Evolutionary conservation across 2,797 vertebrate genomes (phyloP), one percentile per base, ranked within the genome.

Genomic region (Vireo griseus): DNA sequence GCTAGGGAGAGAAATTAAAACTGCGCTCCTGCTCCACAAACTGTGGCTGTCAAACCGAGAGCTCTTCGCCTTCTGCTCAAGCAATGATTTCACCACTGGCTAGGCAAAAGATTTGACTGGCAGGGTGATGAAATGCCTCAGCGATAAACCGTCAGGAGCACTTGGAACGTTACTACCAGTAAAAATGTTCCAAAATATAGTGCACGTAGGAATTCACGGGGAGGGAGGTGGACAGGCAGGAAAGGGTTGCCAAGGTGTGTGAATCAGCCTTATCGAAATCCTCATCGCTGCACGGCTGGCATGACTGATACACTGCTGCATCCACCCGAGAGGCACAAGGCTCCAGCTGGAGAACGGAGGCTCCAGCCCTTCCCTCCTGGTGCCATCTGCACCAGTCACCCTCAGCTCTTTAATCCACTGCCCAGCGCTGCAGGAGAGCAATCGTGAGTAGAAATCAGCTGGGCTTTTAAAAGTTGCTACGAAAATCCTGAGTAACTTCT

Each of bases 1-100:
- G 87, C 87, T 57, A 37, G 66, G 67, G 29, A 80, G 80, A 88
- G 73, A 90, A 97, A 97, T 95, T 67, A 94, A 94, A 94, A 88
- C 50, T 29, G 42, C 2, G 1, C 73, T 94, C 82, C 86, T 40
- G 91, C 59, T 89, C 75, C 35, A 42, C 68, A 76, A 67, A 86
- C 67, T n/a, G 57, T 26, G 88, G 50, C n/a, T 16, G 67, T 89
- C 90, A 91, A 86, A 92, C 16, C 0, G 2, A 84, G 58, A 12
- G 14, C 86, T 82, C 71, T 31, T 22, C 1, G 15, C 96, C 91
- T 94, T 44, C 67, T 35, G 63, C 85, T 81, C 37, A 61, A 93
- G 75, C 74, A 80, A 22, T 9, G 54, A 92, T 90, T 80, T 90
- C 76, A 52, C 62, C 82, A 55, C 52, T 35, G 79, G 65, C 76